A percentile compares a stretch with the other conserved stretches of the same genome.
phyloP scores from a whole-genome alignment of 2,113 vertebrate genomes.

The Epinephelus lanceolatus region DNA sequence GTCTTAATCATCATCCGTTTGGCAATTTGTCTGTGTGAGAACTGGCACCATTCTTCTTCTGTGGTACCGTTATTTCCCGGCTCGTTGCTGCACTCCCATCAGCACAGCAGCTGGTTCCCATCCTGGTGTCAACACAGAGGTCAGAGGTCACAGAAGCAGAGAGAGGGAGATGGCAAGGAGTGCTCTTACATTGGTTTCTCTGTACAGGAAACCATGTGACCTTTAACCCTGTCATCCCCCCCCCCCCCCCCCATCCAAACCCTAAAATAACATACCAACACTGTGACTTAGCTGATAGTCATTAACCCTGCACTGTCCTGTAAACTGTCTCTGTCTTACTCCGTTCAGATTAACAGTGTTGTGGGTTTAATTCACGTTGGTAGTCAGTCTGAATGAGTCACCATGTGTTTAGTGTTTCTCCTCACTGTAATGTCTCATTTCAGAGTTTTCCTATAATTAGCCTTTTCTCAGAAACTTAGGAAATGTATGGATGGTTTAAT shows the following conservation, averaged over 20 bases:
- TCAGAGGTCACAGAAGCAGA: neutral
- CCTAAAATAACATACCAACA: constrained; percentile 49
- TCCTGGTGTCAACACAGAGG: constrained; percentile 28
- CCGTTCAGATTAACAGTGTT: neutral
- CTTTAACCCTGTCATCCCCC: neutral
- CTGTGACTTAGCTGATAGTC: constrained; percentile 25
- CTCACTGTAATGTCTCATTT: too few relatives aligned
- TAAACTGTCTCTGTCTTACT: neutral
- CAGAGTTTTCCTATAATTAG: too few relatives aligned
- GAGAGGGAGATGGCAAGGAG: neutral
- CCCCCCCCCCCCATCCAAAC: neutral
- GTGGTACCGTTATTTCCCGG: neutral
- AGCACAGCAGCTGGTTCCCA: constrained; percentile 54
- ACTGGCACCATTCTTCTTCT: constrained; percentile 1
- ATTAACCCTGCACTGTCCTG: neutral
- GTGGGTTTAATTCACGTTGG: too few relatives aligned
- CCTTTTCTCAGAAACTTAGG: too few relatives aligned
- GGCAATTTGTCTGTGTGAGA: neutral
- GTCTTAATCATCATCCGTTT: neutral
- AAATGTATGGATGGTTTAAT: too few relatives aligned
- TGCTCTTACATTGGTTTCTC: constrained; percentile 22
- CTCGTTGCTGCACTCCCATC: neutral
- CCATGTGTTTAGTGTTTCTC: too few relatives aligned
- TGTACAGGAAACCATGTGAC: constrained; percentile 46
- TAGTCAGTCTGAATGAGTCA: too few relatives aligned